Conservation (phyloP, 2,888 invertebrate genomes). For the Melanophora roralis region DNA sequence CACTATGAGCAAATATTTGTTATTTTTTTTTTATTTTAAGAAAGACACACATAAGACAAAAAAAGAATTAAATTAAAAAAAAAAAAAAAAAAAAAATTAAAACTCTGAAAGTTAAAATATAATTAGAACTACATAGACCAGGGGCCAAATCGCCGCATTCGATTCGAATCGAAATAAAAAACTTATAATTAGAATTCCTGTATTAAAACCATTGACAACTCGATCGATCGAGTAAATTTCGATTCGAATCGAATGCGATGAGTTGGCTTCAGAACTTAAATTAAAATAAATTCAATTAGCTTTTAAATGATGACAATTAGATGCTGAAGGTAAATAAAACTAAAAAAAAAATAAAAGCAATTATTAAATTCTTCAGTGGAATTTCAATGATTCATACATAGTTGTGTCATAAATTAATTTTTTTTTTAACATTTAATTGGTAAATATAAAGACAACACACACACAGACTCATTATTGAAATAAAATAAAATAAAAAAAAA, state of each 20-base stretch:
- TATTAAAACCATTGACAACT: too few species aligned
- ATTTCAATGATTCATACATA: constrained; percentile 56
- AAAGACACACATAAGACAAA: background rate
- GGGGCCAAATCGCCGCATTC: too few species aligned
- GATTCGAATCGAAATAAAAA: too few species aligned
- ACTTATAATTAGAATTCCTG: too few species aligned
- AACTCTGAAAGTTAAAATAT: too few species aligned
- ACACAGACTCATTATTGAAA: background rate
- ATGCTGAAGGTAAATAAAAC: background rate
- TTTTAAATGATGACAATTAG: constrained; percentile 12
- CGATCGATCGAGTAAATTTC: too few species aligned
- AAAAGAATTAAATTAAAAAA: background rate
- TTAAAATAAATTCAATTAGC: too few species aligned
- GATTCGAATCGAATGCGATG: too few species aligned
- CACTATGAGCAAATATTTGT: background rate
- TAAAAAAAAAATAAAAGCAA: constrained; percentile 7
- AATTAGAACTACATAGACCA: too few species aligned
- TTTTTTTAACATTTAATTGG: background rate
- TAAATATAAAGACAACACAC: constrained; percentile 2
- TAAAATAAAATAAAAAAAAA: background rate
- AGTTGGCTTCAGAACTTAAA: too few species aligned
- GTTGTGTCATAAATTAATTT: background rate
- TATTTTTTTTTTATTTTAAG: background rate
- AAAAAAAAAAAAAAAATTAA: background rate
- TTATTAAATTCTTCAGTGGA: constrained; percentile 31